Evolutionary conservation across 2,113 vertebrate genomes (phyloP), one percentile per base, ranked within the genome.

Genomic region (Sinocyclocheilus anshuiensis): DNA sequence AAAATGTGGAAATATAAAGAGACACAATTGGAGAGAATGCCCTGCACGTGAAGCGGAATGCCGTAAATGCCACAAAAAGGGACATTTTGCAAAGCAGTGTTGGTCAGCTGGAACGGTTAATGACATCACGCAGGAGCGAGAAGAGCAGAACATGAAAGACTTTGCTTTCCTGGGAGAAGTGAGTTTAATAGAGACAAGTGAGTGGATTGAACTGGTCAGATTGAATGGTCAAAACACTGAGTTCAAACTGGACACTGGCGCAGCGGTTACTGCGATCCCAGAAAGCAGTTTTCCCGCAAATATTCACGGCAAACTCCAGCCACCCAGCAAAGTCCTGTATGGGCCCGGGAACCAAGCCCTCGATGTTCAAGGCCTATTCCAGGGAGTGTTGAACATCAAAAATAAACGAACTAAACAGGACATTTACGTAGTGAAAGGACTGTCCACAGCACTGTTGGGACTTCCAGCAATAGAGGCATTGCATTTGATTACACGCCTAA

Each of bases 21-120:
- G 42, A 74, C 79, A 87, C 55, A 16, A 8, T 0, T 63, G 72
- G 76, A 86, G 63, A 3, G 76, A 84, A 3, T 89, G 85, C 15
- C 84, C 86, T 8, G 86, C 84, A 3, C 0, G 24, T 15, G 67
- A 85, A 7, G 83, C 78, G 0, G 85, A 90, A 29, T 89, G 86
- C 15, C 55, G 57, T 5, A 72, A 16, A 18, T 85, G 65, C 6
- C 76, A 89, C 1, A 85, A 82, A 81, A 89, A 81, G 11, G 83
- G 85, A 79, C 85, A 87, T 48, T 88, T 80, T 39, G 85, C 89
- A 22, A 83, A 79, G n/a, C 84, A 72, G 79, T 86, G 87, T 57
- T 74, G 42, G 15, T 83, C 87, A 57, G n/a, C 18, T 0, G 2
- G 22, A 0, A 16, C 26, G 1, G 65, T 90, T 3, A 81, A 83